These are phyloP conservation scores for Anaspis maculata DNA, from an alignment of 2,888 invertebrate genomes.

Conservation along the genomic window DNA sequence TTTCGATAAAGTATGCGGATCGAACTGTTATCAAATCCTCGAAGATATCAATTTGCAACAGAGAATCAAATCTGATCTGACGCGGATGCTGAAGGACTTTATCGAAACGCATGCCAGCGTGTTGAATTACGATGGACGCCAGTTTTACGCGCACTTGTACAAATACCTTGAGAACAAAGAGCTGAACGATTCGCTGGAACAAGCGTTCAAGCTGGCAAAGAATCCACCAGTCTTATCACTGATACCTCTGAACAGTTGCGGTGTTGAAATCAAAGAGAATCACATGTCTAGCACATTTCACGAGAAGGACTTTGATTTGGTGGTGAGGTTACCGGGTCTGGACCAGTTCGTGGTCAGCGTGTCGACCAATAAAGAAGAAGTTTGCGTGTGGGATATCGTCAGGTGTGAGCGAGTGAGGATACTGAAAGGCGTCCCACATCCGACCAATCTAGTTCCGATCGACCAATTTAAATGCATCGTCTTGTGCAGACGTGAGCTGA, in stretches of 20 bases:
- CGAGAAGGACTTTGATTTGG: conserved; percentile 49
- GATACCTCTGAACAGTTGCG: conserved; percentile 46
- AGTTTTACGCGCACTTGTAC: conserved; percentile 67
- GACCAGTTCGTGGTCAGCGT: conserved; percentile 69
- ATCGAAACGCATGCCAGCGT: conserved; percentile 64
- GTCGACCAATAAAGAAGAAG: conserved; percentile 65
- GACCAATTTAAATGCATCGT: conserved; percentile 70
- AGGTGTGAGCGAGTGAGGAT: conserved; percentile 58
- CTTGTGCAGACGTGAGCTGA: conserved; percentile 71
- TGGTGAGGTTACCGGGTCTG: conserved; percentile 55
- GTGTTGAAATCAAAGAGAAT: too few relatives aligned
- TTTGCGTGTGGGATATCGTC: conserved; percentile 72
- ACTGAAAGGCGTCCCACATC: conserved; percentile 65
- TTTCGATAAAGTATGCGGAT: conserved; percentile 69
- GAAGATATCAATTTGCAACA: conserved; percentile 63
- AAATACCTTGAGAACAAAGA: conserved; percentile 42
- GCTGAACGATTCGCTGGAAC: conserved; percentile 31
- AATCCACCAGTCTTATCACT: conserved; percentile 55
- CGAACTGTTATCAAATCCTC: conserved; percentile 65
- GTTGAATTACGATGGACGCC: conserved; percentile 72
- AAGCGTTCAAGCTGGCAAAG: conserved; percentile 43
- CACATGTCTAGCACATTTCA: conserved; percentile 14
- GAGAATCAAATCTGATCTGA: conserved; percentile 38
- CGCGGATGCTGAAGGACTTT: conserved; percentile 57
- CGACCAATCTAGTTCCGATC: conserved; percentile 69